These are phyloP conservation scores for Macrobrachium rosenbergii DNA, from an alignment of 1,140 invertebrate species.

Conservation along the genomic window DNA sequence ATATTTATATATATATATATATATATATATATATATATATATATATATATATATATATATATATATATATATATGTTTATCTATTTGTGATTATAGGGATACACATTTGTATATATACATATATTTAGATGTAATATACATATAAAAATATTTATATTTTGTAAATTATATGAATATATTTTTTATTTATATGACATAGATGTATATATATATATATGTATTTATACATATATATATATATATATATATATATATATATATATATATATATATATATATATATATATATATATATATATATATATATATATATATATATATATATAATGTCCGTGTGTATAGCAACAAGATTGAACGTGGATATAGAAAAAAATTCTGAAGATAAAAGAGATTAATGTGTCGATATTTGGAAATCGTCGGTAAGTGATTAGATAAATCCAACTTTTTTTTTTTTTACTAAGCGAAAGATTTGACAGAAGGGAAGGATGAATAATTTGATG, in stretches of 20 bases:
- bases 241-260: background rate
- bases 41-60: slow-evolving; percentile 6
- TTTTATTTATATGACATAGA: background rate
- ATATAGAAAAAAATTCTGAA: no score
- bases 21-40: background rate
- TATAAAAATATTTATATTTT: background rate
- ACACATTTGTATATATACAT: background rate
- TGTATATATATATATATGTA: slow-evolving; percentile 15
- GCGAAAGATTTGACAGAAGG: no score
- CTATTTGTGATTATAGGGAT: background rate
- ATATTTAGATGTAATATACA: background rate
- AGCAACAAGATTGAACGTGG: background rate
- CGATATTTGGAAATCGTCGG: no score
- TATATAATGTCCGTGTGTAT: slow-evolving; percentile 3
- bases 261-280: background rate
- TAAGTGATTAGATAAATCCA: no score
- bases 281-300: no score
- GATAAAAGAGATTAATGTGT: no score
- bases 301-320: no score
- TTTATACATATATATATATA: slow-evolving; percentile 2
- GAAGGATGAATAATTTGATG: no score
- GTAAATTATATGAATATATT: no score
- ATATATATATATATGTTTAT: slow-evolving; percentile 4
- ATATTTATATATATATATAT: background rate
- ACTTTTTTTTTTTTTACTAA: no score